Percentiles rank a stretch among this genome's conserved stretches.
Conservation (phyloP, 2,113 vertebrate genomes). For the Halcyon senegalensis region DNA sequence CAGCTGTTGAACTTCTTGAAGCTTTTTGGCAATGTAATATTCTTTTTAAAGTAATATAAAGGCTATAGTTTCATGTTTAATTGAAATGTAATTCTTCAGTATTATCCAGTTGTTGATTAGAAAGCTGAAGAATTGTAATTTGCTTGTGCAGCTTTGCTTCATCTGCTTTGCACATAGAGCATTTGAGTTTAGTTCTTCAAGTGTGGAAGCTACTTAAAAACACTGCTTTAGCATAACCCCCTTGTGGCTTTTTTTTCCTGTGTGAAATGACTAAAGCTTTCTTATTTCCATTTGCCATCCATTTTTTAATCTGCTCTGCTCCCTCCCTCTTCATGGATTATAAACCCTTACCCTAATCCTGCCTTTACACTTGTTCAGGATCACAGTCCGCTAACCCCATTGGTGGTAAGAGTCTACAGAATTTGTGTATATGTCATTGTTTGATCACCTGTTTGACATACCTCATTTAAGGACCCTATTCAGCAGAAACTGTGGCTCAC, state of each 20-base stretch:
- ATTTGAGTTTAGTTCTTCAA: constrained; percentile 60
- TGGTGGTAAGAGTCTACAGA: constrained; percentile 93
- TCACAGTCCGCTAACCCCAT: constrained; percentile 96
- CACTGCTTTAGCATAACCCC: constrained; percentile 72
- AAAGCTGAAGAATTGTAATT: constrained; percentile 74
- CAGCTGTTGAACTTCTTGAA: constrained; percentile 34
- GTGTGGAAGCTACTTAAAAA: constrained; percentile 66
- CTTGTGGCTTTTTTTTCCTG: constrained; percentile 66
- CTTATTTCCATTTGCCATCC: constrained; percentile 84
- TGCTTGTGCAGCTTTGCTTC: constrained; percentile 69
- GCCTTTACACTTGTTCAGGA: constrained; percentile 93
- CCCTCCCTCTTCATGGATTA: constrained; percentile 86
- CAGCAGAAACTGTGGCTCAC: constrained; percentile 72
- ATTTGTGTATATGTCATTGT: constrained; percentile 77
- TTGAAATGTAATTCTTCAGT: constrained; percentile 66
- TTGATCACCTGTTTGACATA: constrained; percentile 72
- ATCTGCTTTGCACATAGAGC: constrained; percentile 74
- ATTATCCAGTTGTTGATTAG: constrained; percentile 13
- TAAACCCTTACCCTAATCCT: constrained; percentile 84
- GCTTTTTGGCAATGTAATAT: neutral
- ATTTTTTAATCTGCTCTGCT: constrained; percentile 91
- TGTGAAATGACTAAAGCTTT: constrained; percentile 82
- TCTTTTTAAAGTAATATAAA: neutral
- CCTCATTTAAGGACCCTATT: constrained; percentile 72
- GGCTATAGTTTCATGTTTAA: constrained; percentile 44